phyloP scores from a whole-genome alignment of 2,797 vertebrate species.

The Parauchenoglanis ngamensis region DNA sequence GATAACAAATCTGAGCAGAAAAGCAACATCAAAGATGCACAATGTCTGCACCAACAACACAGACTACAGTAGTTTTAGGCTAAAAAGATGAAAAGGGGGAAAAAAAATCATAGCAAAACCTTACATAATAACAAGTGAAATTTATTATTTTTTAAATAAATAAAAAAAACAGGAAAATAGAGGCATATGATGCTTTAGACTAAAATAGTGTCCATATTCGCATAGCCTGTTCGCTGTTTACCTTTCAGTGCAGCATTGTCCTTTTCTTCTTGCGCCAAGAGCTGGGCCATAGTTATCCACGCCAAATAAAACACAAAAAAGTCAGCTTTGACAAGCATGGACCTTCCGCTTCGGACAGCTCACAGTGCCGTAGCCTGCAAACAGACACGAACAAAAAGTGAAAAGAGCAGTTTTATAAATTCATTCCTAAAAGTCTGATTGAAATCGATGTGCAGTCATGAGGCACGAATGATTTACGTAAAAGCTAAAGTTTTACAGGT shows the following conservation, averaged over 20 bases:
- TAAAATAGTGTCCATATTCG: neutral
- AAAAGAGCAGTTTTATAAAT: neutral
- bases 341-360: conserved; percentile 64
- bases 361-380: conserved; percentile 71
- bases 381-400: neutral
- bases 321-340: conserved; percentile 78
- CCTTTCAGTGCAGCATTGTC: conserved; percentile 95
- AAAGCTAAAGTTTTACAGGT: neutral
- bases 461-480: neutral
- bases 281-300: conserved; percentile 88
- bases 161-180: neutral
- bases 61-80: neutral
- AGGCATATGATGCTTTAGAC: neutral
- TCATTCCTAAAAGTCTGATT: neutral
- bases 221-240: conserved; percentile 59
- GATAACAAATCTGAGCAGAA: conserved; percentile 86
- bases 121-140: neutral
- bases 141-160: neutral
- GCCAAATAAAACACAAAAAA: conserved; percentile 72
- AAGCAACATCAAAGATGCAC: neutral
- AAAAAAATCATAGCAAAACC: neutral
- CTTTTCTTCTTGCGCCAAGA: conserved; percentile 87
- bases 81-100: neutral
- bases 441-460: neutral
- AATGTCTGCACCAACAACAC: neutral